Conservation (phyloP, 2,113 vertebrate species). For the Crocuta crocuta region DNA sequence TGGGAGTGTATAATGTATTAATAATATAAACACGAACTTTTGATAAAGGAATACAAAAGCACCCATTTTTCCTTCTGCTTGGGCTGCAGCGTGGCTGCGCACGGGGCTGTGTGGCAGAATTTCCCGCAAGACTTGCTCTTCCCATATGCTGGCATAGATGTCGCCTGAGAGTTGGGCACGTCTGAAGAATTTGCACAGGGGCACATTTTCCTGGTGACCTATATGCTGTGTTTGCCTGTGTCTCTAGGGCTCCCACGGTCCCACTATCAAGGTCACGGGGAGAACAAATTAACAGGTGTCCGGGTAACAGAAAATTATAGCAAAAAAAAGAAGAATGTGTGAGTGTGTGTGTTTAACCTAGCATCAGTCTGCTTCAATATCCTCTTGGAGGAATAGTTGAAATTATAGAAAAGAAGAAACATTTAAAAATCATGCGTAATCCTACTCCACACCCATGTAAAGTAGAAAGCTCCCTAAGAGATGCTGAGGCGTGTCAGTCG, state of each 20-base stretch:
- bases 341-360: neutral
- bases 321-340: neutral
- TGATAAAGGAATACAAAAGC: neutral
- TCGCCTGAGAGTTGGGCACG: neutral
- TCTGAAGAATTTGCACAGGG: neutral
- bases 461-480: neutral
- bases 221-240: neutral
- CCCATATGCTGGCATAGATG: neutral
- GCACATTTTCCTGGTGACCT: neutral
- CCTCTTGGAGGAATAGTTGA: neutral
- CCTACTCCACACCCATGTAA: neutral
- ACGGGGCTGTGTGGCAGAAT: accelerated
- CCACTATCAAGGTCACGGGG: neutral
- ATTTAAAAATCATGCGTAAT: neutral
- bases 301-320: neutral
- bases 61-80: neutral
- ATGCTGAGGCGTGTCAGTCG: neutral
- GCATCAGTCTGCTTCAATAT: neutral
- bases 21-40: neutral
- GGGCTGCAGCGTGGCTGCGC: neutral
- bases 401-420: neutral
- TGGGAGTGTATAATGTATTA: neutral
- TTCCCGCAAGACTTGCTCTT: neutral
- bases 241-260: neutral
- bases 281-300: neutral